Conservation (phyloP, 2,888 invertebrate species). For the Hirtodrosophila cameraria region DNA sequence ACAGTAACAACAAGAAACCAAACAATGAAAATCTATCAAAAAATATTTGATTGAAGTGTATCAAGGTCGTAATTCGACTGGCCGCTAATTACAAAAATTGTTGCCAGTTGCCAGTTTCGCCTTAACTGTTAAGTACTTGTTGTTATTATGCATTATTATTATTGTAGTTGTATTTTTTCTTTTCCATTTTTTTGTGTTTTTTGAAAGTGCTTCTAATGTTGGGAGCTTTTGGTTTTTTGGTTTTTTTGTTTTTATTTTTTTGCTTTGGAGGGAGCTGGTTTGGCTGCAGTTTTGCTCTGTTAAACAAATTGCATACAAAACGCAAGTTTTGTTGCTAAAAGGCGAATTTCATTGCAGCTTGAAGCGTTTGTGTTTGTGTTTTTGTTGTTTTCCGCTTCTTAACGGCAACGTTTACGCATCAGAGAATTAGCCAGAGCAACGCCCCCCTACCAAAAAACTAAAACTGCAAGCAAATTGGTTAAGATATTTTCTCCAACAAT, state of each 20-base stretch:
- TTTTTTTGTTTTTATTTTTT: too few species aligned
- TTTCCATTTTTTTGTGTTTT: conserved; percentile 27
- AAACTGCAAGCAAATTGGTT: conserved; percentile 7
- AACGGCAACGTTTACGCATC: conserved; percentile 61
- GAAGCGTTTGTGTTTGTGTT: background rate
- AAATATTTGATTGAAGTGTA: conserved; percentile 75
- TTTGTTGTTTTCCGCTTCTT: conserved; percentile 69
- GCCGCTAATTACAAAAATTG: conserved; percentile 71
- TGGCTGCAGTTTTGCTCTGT: conserved; percentile 69
- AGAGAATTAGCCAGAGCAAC: conserved; percentile 29
- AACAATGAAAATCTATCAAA: conserved; percentile 73
- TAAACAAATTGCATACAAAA: conserved; percentile 79
- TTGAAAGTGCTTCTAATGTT: conserved; percentile 61
- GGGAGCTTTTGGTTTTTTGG: conserved; percentile 5
- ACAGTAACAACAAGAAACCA: conserved; percentile 26
- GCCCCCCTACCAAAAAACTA: conserved; percentile 2
- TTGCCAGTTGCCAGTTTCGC: conserved; percentile 43
- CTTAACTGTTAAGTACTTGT: conserved; percentile 49
- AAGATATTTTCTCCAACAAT: conserved; percentile 47
- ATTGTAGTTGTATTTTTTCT: conserved; percentile 30
- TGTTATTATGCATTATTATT: conserved; percentile 56
- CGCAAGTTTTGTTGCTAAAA: conserved; percentile 78
- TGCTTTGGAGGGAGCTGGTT: background rate
- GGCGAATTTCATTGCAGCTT: conserved; percentile 62
- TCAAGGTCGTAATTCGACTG: conserved; percentile 69